Conservation (phyloP, 2,888 invertebrate genomes). For the Stegana nigrithorax region DNA sequence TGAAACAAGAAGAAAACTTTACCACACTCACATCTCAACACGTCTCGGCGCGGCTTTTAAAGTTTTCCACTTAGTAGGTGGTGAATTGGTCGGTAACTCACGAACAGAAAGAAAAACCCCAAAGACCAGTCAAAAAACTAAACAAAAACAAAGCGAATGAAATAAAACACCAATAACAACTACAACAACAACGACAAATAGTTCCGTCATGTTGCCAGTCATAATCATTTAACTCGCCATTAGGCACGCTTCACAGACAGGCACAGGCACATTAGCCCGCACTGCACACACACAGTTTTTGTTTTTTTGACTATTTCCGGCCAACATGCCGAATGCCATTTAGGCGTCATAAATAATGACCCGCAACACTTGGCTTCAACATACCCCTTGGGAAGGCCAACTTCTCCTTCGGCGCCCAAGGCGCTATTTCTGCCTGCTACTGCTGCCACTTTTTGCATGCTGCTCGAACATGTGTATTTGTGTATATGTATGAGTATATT, state of each 20-base stretch:
- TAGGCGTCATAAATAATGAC: not conserved
- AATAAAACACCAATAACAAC: not conserved
- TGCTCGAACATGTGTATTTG: not conserved
- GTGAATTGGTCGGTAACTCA: too few relatives aligned
- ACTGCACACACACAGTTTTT: not conserved
- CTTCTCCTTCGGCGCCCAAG: not conserved
- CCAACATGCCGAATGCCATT: not conserved
- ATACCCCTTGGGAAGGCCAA: not conserved
- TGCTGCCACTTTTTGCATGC: not conserved
- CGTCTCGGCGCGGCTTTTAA: too few relatives aligned
- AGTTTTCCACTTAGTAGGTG: too few relatives aligned
- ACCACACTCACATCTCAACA: too few relatives aligned
- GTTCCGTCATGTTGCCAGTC: not conserved
- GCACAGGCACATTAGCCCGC: not conserved
- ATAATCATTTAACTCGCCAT: slow-evolving; percentile 4
- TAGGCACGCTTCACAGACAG: not conserved
- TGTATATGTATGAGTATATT: not conserved
- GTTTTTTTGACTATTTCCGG: not conserved
- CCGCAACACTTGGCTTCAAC: not conserved
- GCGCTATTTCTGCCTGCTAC: too few relatives aligned
- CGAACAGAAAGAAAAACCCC: too few relatives aligned
- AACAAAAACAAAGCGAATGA: not conserved
- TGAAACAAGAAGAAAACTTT: too few relatives aligned
- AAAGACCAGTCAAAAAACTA: not conserved
- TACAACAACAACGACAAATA: not conserved